Evolutionary conservation across 2,888 invertebrate genomes (phyloP).

Genomic region (Poecilus cupreus): DNA sequence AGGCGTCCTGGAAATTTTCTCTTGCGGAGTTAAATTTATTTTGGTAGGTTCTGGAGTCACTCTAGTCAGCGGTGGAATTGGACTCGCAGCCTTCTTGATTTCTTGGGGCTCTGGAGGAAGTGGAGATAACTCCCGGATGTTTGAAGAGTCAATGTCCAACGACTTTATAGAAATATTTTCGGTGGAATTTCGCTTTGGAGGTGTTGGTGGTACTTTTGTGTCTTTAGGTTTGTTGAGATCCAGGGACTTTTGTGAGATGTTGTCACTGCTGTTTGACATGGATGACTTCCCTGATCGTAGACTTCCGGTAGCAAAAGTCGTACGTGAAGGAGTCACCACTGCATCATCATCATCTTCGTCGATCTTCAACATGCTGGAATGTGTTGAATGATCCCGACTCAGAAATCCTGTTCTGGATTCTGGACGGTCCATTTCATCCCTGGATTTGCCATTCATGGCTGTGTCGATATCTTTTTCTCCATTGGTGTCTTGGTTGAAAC

Average conservation of each 20-base stretch:
- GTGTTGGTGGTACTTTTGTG: conserved; percentile 45
- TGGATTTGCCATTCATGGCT: conserved; percentile 59
- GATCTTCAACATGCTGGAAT: conserved; percentile 54
- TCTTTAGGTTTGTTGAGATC: conserved; percentile 50
- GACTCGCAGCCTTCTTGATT: conserved; percentile 24
- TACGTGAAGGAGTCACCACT: conserved; percentile 53
- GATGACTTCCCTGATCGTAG: conserved; percentile 41
- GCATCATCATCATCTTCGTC: conserved; percentile 60
- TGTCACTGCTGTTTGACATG: conserved; percentile 49
- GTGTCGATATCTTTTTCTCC: conserved; percentile 55
- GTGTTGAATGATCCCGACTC: conserved; percentile 64
- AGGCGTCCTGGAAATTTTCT: conserved; percentile 34
- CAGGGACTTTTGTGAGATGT: conserved; percentile 51
- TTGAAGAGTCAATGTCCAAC: background rate
- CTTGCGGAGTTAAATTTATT: conserved; percentile 34
- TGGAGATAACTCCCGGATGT: conserved; percentile 7
- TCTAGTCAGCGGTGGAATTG: background rate
- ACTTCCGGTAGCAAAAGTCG: background rate
- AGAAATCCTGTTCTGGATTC: conserved; percentile 67
- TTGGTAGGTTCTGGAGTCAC: conserved; percentile 2
- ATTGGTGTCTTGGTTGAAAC: conserved; percentile 44
- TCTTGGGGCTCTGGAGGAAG: background rate
- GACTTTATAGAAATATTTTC: conserved; percentile 43
- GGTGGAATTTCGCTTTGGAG: conserved; percentile 27
- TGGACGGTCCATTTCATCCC: conserved; percentile 66